Base-by-base conservation (phyloP, 2,797 vertebrate species). In the Anguilla anguilla region DNA sequence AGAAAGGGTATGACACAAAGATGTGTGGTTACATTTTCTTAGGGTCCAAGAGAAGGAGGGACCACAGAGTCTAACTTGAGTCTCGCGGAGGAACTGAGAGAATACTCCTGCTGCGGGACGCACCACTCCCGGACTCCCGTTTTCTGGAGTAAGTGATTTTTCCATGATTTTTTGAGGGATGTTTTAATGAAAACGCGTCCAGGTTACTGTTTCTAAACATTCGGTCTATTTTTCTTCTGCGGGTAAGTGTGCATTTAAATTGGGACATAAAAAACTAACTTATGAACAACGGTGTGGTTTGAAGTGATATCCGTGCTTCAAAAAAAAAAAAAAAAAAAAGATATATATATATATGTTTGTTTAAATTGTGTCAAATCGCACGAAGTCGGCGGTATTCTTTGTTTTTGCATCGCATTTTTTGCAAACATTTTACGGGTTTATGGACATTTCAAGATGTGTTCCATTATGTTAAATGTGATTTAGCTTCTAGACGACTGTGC, bases 51-150 rank as follows among this genome's bases (percentile, higher is more conserved):
- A 85, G 64, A n/a, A 82, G 79, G 82, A 84, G 87, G 87, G 51
- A 59, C 87, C 67, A 83, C 79, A 10, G 17, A 69, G 79, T 43
- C 39, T 39, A 83, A 83, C 79, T 87, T 69, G 57, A 83, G 55
- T 86, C 72, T 74, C 13, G 77, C 28, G 64, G 57, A 84, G 87
- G 90, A 84, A 87, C 88, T 86, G 86, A 92, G 84, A 89, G 85
- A 82, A 84, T 90, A 85, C 87, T 89, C 28, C 83, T 55, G 89
- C 55, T 67, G 81, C 49, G 72, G 79, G 79, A 82, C 10, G 59
- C 39, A 55, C 85, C 59, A 83, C 79, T 82, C 79, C 55, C 59
- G 35, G 77, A 87, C 74, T 61, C 39, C 53, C 51, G 35, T 79
- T 87, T 43, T 77, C 69, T 79, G 51, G 69, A 86, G 74, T 51